Percentiles rank a stretch among this genome's conserved stretches.
Conservation (phyloP, 53 echinoderm and acorn worm genomes). For the Henricia sp. region DNA sequence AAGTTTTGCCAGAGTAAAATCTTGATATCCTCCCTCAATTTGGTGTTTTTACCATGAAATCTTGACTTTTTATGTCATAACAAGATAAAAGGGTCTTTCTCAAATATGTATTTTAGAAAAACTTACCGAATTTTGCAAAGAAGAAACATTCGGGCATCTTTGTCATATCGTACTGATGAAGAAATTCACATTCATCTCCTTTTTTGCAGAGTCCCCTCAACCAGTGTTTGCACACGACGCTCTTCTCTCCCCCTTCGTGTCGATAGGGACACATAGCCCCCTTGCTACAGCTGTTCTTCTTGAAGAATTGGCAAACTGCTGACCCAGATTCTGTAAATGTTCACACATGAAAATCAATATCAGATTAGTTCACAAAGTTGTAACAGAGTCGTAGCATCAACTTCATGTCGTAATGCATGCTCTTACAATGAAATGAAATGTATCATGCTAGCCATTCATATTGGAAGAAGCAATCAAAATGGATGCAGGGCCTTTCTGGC, state of each 20-base stretch:
- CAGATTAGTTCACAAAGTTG: too few relatives aligned
- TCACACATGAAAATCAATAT: too few relatives aligned
- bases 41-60: too few relatives aligned
- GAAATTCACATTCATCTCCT: conserved; percentile 97
- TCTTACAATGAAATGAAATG: too few relatives aligned
- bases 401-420: too few relatives aligned
- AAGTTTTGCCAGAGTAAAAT: not conserved
- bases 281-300: conserved; percentile 81
- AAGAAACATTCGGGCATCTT: conserved; percentile 99
- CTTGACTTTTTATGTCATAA: too few relatives aligned
- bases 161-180: conserved; percentile 98
- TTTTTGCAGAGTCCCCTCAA: conserved; percentile 96
- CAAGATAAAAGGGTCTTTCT: too few relatives aligned
- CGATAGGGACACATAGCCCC: conserved; percentile 93
- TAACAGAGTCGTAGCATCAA: too few relatives aligned
- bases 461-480: too few relatives aligned
- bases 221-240: conserved; percentile 98
- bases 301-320: conserved; percentile 93
- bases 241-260: conserved; percentile 95
- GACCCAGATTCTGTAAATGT: conserved; percentile 73
- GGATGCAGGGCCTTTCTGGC: too few relatives aligned
- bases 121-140: conserved; percentile 97
- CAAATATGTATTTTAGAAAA: not conserved
- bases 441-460: too few relatives aligned
- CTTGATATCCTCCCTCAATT: not conserved